These are phyloP conservation scores for Melanaphis sacchari DNA, from an alignment of 1,140 invertebrate genomes.

Conservation along the genomic window DNA sequence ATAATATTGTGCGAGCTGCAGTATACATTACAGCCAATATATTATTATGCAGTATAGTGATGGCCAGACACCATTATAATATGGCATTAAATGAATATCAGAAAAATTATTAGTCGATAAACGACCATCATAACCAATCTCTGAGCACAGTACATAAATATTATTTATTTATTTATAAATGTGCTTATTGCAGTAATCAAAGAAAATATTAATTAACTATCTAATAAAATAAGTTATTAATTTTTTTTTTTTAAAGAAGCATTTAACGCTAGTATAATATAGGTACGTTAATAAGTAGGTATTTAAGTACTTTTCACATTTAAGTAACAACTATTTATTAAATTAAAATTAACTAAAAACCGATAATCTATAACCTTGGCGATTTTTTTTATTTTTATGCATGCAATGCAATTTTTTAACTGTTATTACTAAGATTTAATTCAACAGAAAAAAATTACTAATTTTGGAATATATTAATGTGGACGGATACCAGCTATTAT, in stretches of 20 bases:
- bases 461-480: background rate
- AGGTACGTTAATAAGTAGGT: background rate
- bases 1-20: background rate
- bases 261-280: background rate
- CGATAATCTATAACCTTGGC: background rate
- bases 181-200: background rate
- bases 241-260: background rate
- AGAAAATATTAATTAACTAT: background rate
- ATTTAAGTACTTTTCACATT: background rate
- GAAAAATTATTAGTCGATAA: background rate
- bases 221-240: background rate
- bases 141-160: too few relatives aligned
- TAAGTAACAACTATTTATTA: background rate
- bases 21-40: background rate
- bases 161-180: background rate
- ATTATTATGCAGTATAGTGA: background rate
- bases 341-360: background rate
- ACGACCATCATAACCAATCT: too few relatives aligned
- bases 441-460: background rate
- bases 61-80: background rate
- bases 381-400: background rate
- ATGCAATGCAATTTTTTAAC: background rate
- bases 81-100: background rate
- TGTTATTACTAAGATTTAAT: background rate
- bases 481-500: background rate